phyloP scores from a whole-genome alignment of 2,113 vertebrate species.

The Trematomus loennbergii region DNA sequence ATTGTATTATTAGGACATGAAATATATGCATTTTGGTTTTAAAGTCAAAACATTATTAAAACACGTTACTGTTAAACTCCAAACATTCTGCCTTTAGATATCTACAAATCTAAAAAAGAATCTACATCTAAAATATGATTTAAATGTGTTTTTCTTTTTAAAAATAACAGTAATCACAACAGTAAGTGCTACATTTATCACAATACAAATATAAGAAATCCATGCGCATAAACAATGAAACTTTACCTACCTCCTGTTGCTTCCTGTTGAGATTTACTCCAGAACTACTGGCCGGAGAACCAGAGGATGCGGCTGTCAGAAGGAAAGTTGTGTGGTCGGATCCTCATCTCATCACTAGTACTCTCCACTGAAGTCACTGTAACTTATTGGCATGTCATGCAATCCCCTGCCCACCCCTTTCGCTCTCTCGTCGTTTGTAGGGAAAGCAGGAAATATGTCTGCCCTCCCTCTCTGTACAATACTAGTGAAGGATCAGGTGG shows the following conservation, averaged over 20 bases:
- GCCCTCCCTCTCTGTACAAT: neutral
- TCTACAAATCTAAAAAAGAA: neutral
- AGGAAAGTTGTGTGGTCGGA: neutral
- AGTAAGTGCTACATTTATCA: too few species aligned
- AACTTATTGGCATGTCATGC: constrained; percentile 15
- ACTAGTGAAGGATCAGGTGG: neutral
- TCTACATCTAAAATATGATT: neutral
- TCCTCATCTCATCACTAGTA: constrained; percentile 14
- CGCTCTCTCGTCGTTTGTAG: neutral
- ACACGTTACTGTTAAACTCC: neutral
- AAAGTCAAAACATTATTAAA: neutral
- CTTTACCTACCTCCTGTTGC: constrained; percentile 55
- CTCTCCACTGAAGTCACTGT: constrained; percentile 11
- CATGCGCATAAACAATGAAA: neutral
- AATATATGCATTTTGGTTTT: too few species aligned
- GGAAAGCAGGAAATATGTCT: neutral
- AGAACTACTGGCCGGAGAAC: neutral
- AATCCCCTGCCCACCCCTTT: constrained; percentile 17
- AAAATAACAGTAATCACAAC: too few species aligned
- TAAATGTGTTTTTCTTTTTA: neutral
- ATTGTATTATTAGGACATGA: too few species aligned
- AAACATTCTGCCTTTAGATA: neutral
- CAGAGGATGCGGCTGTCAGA: neutral
- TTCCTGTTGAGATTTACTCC: neutral
- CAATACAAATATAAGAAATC: too few species aligned